Evolutionary conservation across 2,888 invertebrate species (phyloP), one percentile per base, ranked within the genome.

Genomic region (Chironomus riparius): DNA sequence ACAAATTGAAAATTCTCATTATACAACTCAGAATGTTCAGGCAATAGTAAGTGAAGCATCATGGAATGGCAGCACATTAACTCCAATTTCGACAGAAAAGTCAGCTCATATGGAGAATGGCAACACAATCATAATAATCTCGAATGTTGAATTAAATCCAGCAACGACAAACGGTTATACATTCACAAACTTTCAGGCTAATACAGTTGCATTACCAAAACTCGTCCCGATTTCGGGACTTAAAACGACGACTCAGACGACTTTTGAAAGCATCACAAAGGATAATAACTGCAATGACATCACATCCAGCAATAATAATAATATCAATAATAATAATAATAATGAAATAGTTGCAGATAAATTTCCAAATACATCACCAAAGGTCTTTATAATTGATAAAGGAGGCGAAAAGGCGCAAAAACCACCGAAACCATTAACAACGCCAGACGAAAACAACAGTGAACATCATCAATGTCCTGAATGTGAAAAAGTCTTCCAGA

Each of bases 401-500:
- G 56, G 24, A 13, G 76, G 68, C 7, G 68, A 56, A 48, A 69
- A 48, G 7, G 47, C 21, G 2, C 71, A 71, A 13, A 71, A 71
- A 28, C 50, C 12, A 56, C 50, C 22, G 4, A 71, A 71, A 56
- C n/a, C 71, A 56, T 18, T 7, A 6, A 6, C 7, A 10, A 50
- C 71, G 24, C 71, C 72, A 0, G 74, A 68, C 18, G 74, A 69
- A 6, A 6, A 21, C 4, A n/a, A 38, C 28, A 38, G 7, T 10
- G 76, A 76, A 18, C 56, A 69, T 38, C 76, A 76, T 61, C 68
- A 76, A 61, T 76, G 76, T 38, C 56, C 50, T 5, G 69, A 68
- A 21, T 76, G 76, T 47, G 76, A 76, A 15, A 76, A 76, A 76
- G 76, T 76, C 76, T 76, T 76, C 69, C 69, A 68, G n/a, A 76